Percentiles rank a stretch among this genome's conserved stretches.
Conservation (phyloP, 2,113 vertebrate species). For the Maccullochella peelii region DNA sequence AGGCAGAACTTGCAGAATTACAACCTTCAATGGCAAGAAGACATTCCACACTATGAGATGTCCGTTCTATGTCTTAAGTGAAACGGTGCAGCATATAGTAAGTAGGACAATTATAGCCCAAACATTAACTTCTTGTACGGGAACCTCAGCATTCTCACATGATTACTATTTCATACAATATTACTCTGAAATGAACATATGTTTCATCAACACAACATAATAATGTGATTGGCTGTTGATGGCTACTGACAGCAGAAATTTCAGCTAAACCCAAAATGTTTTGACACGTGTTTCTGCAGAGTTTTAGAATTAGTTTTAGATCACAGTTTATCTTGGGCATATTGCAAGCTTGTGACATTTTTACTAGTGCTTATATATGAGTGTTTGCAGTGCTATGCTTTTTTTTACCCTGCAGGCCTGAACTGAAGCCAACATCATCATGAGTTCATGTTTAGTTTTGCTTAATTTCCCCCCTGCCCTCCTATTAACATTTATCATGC, state of each 20-base stretch:
- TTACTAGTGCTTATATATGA: neutral
- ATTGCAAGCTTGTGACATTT: slow-evolving; percentile 7
- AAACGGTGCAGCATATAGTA: neutral
- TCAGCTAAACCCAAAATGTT: neutral
- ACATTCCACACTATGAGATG: neutral
- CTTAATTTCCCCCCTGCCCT: slow-evolving; percentile 39
- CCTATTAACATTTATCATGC: slow-evolving; percentile 64
- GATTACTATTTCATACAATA: neutral
- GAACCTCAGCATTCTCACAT: neutral
- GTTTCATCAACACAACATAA: neutral
- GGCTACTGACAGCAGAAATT: neutral
- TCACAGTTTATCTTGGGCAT: neutral
- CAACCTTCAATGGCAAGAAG: neutral
- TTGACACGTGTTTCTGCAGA: neutral
- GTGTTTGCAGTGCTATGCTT: slow-evolving; percentile 1
- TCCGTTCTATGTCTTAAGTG: neutral
- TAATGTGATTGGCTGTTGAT: neutral
- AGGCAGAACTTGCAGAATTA: neutral
- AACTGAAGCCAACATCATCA: slow-evolving; percentile 32
- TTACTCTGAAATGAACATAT: neutral
- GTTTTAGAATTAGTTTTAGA: neutral
- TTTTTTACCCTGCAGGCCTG: slow-evolving; percentile 25
- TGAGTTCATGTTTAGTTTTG: slow-evolving; percentile 57
- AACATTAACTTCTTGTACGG: neutral
- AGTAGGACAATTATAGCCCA: neutral